Evolutionary conservation across 2,888 invertebrate species (phyloP), one percentile per base, ranked within the genome.

Genomic region (Chrysolina oricalcia): DNA sequence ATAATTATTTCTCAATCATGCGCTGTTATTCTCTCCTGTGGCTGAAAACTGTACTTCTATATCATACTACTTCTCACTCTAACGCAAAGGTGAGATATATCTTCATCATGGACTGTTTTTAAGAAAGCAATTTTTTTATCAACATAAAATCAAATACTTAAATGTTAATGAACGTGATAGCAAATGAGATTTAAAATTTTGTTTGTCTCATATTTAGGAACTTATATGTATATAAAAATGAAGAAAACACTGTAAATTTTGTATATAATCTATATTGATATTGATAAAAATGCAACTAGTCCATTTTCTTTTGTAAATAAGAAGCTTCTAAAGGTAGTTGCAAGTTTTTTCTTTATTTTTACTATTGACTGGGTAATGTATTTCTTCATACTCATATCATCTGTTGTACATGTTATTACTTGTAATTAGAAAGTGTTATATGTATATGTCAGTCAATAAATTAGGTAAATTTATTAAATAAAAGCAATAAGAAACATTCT

Each of bases 401-500:
- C 68, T 74, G 72, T 85, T 87, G 85, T 87, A 87, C 85, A 87
- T 87, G 86, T 87, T 87, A 84, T 78, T 81, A 77, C 83, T 84
- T 87, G 84, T 87, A 86, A 83, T 76, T 86, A 85, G 84, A 83
- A 83, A 84, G 83, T 85, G 83, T 86, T 84, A 85, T 84, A 86
- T 84, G 85, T 84, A 86, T 85, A 86, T 87, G 85, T 87, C 87
- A 87, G 86, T 87, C 86, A 87, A 87, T 86, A 86, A 86, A 80
- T 81, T 85, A 86, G 85, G 81, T 48, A 83, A 83, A 84, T 86
- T 87, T 86, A 86, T 85, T 85, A 86, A 84, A 80, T 73, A 78
- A 80, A 59, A 59, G n/a, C 59, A 59, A 59, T 59, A 59, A 27
- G 23, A 35, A 59, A 59, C 27, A 3, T 27, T 59, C 15, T 59